Conservation (phyloP, 2,113 vertebrate genomes). For the Bettongia penicillata region DNA sequence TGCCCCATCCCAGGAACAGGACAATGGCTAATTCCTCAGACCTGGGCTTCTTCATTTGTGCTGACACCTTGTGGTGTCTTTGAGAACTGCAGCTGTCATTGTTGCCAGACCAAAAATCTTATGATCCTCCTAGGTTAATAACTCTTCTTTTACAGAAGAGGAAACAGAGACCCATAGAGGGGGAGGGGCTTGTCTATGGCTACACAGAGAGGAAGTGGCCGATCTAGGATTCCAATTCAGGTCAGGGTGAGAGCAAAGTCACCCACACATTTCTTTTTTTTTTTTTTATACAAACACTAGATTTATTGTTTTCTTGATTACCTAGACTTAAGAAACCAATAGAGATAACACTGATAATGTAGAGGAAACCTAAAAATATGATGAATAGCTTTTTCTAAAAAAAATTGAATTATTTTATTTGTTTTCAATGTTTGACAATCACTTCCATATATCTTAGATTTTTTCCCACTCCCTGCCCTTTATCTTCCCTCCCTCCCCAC, state of each 20-base stretch:
- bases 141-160: background rate
- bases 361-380: no score
- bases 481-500: no score
- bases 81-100: background rate
- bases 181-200: background rate
- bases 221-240: background rate
- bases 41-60: conserved; percentile 36
- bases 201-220: background rate
- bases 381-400: no score
- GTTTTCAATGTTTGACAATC: no score
- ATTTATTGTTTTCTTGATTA: no score
- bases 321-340: no score
- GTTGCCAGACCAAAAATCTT: background rate
- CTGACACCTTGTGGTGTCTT: conserved; percentile 65
- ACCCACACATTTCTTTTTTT: background rate
- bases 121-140: no score
- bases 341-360: no score
- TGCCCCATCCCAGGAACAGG: conserved; percentile 25
- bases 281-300: no score
- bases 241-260: background rate
- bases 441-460: no score
- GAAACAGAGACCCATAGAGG: background rate
- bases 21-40: conserved; percentile 11
- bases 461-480: no score
- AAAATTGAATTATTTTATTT: no score